phyloP scores from a whole-genome alignment of 92 coral and sea anemone genomes.

The Epizoanthus ramosus region DNA sequence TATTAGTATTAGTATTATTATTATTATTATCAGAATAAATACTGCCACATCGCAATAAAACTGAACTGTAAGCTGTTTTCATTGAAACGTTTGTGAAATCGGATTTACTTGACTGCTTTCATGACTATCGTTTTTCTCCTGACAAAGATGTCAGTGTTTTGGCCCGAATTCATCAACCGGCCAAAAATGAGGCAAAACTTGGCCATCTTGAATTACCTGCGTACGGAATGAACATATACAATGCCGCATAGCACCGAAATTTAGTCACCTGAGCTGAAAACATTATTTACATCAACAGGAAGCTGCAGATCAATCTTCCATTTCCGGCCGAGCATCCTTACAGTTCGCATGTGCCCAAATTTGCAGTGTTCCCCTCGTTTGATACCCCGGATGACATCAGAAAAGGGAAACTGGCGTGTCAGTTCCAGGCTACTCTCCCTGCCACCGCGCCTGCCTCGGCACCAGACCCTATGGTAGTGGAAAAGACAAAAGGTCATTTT shows the following conservation, averaged over 20 bases:
- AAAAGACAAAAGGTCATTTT: slow-evolving; percentile 86
- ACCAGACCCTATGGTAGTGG: slow-evolving; percentile 73
- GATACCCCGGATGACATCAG: slow-evolving; percentile 93
- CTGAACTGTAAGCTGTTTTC: too few species aligned
- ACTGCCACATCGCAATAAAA: too few species aligned
- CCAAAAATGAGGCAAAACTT: neutral
- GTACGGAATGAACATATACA: too few species aligned
- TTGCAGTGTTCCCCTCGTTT: slow-evolving; percentile 82
- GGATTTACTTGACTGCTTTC: too few species aligned
- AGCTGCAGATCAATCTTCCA: slow-evolving; percentile 66
- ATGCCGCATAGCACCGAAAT: neutral
- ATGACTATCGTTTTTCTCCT: too few species aligned
- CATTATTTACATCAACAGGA: slow-evolving; percentile 46
- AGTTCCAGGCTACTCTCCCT: slow-evolving; percentile 76
- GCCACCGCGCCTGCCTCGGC: slow-evolving; percentile 85
- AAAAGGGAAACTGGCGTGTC: slow-evolving; percentile 67
- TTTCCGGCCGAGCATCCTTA: slow-evolving; percentile 93
- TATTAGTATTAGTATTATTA: too few species aligned
- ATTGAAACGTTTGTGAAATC: too few species aligned
- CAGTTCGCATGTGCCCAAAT: slow-evolving; percentile 80
- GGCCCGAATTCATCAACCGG: neutral
- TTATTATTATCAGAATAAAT: too few species aligned
- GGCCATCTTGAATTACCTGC: too few species aligned
- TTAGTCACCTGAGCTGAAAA: neutral
- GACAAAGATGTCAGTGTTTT: too few species aligned